Conservation (phyloP, 2,797 vertebrate genomes). For the Anguilla pacifica region DNA sequence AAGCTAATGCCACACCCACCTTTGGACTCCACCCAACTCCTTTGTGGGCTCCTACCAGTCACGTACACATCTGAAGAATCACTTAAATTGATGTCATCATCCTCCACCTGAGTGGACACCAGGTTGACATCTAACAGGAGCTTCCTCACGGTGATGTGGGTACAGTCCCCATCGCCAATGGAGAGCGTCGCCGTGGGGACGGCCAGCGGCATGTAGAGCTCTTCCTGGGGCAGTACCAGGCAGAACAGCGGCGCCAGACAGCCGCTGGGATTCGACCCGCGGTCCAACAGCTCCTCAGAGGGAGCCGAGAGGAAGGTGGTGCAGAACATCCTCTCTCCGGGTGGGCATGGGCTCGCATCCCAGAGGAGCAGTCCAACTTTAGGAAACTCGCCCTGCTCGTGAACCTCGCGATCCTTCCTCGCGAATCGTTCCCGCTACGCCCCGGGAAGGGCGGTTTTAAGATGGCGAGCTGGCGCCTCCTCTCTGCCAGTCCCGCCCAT, state of each 20-base stretch:
- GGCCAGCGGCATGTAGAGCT: conserved; percentile 57
- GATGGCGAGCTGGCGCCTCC: conserved; percentile 5
- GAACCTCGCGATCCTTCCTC: neutral
- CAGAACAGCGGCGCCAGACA: conserved; percentile 60
- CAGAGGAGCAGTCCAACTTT: neutral
- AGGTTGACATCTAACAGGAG: conserved; percentile 49
- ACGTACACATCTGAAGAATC: neutral
- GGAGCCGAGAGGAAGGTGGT: conserved; percentile 56
- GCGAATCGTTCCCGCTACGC: neutral
- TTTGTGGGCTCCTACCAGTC: neutral
- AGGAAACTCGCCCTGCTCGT: neutral
- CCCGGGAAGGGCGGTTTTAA: conserved; percentile 33
- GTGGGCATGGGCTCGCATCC: neutral
- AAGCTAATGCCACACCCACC: neutral
- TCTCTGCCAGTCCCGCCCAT: conserved; percentile 42
- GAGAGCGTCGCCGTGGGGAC: conserved; percentile 45
- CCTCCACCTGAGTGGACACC: neutral
- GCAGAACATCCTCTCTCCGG: conserved; percentile 61
- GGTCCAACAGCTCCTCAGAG: conserved; percentile 51
- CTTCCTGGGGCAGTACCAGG: conserved; percentile 60
- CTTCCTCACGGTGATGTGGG: conserved; percentile 59
- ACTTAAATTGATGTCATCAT: neutral
- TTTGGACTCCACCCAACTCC: neutral
- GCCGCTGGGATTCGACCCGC: conserved; percentile 41
- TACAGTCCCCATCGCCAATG: conserved; percentile 47